Percentiles rank a stretch among this genome's conserved stretches.
phyloP scores from a whole-genome alignment of 2,113 vertebrate species.

The Camelus bactrianus region DNA sequence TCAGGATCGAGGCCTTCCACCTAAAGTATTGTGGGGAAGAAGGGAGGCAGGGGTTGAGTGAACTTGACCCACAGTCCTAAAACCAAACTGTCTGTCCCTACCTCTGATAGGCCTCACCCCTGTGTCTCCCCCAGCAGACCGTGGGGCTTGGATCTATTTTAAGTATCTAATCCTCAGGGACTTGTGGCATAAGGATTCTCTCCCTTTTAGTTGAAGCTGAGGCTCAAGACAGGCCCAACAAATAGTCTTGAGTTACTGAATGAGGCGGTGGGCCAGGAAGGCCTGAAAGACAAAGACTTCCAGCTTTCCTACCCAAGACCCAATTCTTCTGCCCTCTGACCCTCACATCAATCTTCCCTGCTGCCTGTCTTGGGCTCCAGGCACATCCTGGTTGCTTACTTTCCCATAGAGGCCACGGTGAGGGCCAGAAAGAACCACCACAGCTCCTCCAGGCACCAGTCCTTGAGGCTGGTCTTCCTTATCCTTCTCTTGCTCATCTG shows the following conservation, averaged over 20 bases:
- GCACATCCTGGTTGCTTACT: conserved; percentile 82
- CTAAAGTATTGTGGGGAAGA: conserved; percentile 75
- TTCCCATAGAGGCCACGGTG: conserved; percentile 93
- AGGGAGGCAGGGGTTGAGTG: not conserved
- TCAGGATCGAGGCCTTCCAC: conserved; percentile 94
- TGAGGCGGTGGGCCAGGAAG: not conserved
- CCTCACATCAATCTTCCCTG: not conserved
- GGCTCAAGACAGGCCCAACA: not conserved
- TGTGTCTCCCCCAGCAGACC: not conserved
- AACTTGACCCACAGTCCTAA: conserved; percentile 13
- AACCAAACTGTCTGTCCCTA: conserved; percentile 6
- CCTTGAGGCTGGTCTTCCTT: conserved; percentile 87
- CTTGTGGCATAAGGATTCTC: not conserved
- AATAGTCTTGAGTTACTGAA: not conserved
- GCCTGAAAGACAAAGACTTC: conserved; percentile 8
- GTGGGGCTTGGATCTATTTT: not conserved
- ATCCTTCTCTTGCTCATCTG: conserved; percentile 64
- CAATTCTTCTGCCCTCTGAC: conserved; percentile 19
- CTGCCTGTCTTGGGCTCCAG: not conserved
- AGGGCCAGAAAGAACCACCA: conserved; percentile 90
- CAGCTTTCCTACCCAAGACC: conserved; percentile 18
- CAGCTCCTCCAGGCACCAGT: conserved; percentile 89
- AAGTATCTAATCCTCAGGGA: conserved; percentile 16
- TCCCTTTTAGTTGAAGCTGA: not conserved
- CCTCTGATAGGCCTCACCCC: not conserved